Evolutionary conservation across 2,797 vertebrate species (phyloP).

Genomic region (Petrocephalus sullivani): DNA sequence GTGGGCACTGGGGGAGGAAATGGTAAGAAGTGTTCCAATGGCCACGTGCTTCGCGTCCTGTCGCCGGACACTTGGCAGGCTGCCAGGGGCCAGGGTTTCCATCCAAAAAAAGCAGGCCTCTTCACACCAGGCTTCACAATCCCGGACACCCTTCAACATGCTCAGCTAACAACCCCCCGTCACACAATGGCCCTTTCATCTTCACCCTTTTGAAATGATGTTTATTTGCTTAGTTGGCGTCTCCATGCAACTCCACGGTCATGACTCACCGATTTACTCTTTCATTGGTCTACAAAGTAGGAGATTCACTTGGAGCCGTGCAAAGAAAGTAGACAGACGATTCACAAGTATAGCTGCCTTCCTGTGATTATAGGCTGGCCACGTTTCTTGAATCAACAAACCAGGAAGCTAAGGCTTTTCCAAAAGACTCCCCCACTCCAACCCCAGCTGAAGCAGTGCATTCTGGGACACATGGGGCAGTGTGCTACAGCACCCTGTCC

Average conservation of each 20-base stretch:
- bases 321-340: not conserved
- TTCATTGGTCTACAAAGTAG: not conserved
- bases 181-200: constrained; percentile 1
- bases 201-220: not conserved
- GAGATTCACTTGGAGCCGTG: not conserved
- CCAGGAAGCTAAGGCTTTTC: not conserved
- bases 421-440: not conserved
- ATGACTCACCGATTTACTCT: not conserved
- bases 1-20: constrained; percentile 30
- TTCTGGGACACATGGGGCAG: not conserved
- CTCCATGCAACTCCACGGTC: not conserved
- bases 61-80: not conserved
- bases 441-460: not conserved
- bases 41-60: constrained; percentile 43
- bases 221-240: not conserved
- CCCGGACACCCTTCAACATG: not conserved
- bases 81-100: constrained; percentile 29
- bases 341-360: not conserved
- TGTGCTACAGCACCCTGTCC: not conserved
- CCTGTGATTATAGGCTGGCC: not conserved
- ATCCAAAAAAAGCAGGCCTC: not conserved
- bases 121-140: not conserved
- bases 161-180: not conserved
- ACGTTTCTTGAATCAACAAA: not conserved
- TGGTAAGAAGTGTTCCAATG: not conserved